A percentile compares a stretch with the other conserved stretches of the same genome.
phyloP scores from a whole-genome alignment of 2,888 invertebrate species.

The Pachymerium ferrugineum region DNA sequence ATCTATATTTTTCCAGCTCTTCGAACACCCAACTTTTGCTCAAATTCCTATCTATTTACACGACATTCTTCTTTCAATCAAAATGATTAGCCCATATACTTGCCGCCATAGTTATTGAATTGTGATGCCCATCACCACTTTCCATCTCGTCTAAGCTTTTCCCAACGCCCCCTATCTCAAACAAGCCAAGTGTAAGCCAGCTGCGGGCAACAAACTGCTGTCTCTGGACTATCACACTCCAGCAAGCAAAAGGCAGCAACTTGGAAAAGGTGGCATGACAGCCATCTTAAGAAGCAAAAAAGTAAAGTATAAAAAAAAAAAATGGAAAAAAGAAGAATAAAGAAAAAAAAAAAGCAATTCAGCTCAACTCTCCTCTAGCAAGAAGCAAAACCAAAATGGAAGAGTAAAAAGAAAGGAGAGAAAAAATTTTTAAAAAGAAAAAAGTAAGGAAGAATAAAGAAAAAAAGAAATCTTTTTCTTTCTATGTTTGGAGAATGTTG shows the following conservation, averaged over 20 bases:
- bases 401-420: neutral
- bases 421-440: too few relatives aligned
- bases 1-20: too few relatives aligned
- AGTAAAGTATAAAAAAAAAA: neutral
- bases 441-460: neutral
- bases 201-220: conserved; percentile 8
- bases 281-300: neutral
- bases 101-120: neutral
- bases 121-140: conserved; percentile 14
- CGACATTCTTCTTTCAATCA: neutral
- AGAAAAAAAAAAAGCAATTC: neutral
- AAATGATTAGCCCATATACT: neutral
- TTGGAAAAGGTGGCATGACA: conserved; percentile 11
- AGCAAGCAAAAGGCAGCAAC: conserved; percentile 17
- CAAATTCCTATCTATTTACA: neutral
- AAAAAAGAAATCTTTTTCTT: neutral
- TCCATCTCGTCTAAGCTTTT: conserved; percentile 4
- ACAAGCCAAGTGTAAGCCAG: conserved; percentile 8
- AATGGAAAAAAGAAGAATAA: neutral
- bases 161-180: conserved; percentile 12
- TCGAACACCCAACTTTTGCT: too few relatives aligned
- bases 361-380: neutral
- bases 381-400: neutral
- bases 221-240: conserved; percentile 14
- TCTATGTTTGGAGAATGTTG: neutral